Evolutionary conservation across 2,113 vertebrate genomes (phyloP).

Genomic region (Chaenocephalus aceratus): DNA sequence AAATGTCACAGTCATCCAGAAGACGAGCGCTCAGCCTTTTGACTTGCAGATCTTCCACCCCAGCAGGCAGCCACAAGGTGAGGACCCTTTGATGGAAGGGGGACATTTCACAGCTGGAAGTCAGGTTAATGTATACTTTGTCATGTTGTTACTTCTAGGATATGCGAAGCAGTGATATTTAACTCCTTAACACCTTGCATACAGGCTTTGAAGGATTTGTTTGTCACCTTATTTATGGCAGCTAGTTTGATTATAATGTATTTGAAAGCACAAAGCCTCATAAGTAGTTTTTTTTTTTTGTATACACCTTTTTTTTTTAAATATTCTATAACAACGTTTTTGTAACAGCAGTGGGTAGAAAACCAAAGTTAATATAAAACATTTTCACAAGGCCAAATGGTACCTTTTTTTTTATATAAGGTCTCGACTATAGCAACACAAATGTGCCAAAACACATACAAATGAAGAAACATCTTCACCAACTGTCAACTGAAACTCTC

Average conservation of each 20-base stretch:
- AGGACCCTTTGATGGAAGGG: slow-evolving; percentile 16
- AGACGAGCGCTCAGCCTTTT: slow-evolving; percentile 98
- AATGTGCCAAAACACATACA: too few species aligned
- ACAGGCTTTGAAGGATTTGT: background rate
- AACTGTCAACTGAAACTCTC: too few species aligned
- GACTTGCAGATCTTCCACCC: slow-evolving; percentile 98
- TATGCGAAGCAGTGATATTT: background rate
- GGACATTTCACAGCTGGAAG: background rate
- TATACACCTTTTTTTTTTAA: background rate
- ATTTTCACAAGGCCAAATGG: too few species aligned
- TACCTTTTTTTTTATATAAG: too few species aligned
- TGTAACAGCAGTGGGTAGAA: background rate
- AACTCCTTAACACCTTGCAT: background rate
- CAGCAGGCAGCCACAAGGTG: slow-evolving; percentile 97
- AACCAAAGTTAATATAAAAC: background rate
- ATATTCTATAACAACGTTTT: background rate
- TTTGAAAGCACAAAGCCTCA: background rate
- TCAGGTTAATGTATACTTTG: background rate
- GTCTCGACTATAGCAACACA: too few species aligned
- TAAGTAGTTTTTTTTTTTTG: too few species aligned
- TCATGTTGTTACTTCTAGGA: background rate
- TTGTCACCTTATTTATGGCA: background rate
- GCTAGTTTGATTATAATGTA: background rate
- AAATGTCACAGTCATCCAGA: slow-evolving; percentile 98
- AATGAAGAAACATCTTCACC: too few species aligned